A percentile compares a stretch with the other conserved stretches of the same genome.
phyloP scores from a whole-genome alignment of 2,888 invertebrate genomes.

The Dexiosoma caninum region DNA sequence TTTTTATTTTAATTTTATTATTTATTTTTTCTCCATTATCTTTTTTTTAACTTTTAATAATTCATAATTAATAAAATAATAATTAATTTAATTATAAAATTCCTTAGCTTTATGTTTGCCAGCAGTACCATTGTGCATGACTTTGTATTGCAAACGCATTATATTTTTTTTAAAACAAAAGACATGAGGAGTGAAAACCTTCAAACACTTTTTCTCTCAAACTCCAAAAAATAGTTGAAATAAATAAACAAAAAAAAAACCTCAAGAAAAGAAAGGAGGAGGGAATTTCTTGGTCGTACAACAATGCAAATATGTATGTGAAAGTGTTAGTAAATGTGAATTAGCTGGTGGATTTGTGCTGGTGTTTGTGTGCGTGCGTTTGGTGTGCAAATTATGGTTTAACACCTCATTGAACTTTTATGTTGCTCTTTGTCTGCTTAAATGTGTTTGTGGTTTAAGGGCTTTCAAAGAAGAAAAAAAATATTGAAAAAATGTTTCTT shows the following conservation, averaged over 20 bases:
- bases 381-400: constrained; percentile 76
- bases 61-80: no score
- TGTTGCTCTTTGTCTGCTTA: constrained; percentile 32
- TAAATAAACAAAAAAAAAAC: background rate
- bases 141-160: constrained; percentile 11
- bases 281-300: constrained; percentile 6
- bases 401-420: constrained; percentile 75
- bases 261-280: background rate
- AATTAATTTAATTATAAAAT: no score
- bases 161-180: constrained; percentile 41
- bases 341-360: constrained; percentile 1
- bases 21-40: no score
- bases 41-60: no score
- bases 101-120: background rate
- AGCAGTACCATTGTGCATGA: background rate
- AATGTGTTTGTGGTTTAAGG: constrained; percentile 44
- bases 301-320: constrained; percentile 33
- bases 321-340: background rate
- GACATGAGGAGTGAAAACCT: constrained; percentile 4
- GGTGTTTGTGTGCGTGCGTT: constrained; percentile 33
- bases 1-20: no score
- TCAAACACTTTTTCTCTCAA: background rate
- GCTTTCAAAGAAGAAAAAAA: no score
- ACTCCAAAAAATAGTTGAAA: no score
- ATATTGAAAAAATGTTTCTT: no score